Evolutionary conservation across 2,797 vertebrate genomes (phyloP).

Genomic region (Oreochromis mossambicus): DNA sequence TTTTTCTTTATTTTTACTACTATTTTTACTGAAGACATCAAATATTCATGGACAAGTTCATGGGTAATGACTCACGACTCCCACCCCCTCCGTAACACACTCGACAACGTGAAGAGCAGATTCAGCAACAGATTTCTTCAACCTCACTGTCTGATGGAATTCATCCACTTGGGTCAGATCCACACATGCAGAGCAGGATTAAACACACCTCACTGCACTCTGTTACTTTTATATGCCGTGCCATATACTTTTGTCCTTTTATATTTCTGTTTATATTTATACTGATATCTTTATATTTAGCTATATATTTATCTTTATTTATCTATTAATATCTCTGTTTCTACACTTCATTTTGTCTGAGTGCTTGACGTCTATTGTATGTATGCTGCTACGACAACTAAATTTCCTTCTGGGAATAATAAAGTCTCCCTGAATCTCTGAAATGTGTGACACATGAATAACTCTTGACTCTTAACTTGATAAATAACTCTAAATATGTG

Average conservation of each 20-base stretch:
- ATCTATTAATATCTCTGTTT: neutral
- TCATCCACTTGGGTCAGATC: neutral
- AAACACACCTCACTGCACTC: neutral
- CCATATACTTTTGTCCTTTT: neutral
- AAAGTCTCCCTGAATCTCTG: neutral
- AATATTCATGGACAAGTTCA: neutral
- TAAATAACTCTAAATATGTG: neutral
- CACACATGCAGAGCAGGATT: neutral
- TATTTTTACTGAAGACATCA: neutral
- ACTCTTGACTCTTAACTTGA: neutral
- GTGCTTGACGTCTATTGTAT: neutral
- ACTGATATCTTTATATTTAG: neutral
- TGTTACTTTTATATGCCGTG: neutral
- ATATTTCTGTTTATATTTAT: neutral
- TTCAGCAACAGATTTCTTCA: neutral
- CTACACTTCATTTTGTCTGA: neutral
- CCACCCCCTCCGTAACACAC: neutral
- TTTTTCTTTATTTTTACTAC: neutral
- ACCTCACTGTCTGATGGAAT: neutral
- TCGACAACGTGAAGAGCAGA: neutral
- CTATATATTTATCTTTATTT: neutral
- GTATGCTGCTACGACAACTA: neutral
- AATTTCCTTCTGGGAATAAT: neutral
- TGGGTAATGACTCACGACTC: neutral
- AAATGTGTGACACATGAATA: neutral